A percentile compares a stretch with the other conserved stretches of the same genome.
Evolutionary conservation across 2,797 vertebrate species (phyloP).

Genomic region (Danio jaintianensis): DNA sequence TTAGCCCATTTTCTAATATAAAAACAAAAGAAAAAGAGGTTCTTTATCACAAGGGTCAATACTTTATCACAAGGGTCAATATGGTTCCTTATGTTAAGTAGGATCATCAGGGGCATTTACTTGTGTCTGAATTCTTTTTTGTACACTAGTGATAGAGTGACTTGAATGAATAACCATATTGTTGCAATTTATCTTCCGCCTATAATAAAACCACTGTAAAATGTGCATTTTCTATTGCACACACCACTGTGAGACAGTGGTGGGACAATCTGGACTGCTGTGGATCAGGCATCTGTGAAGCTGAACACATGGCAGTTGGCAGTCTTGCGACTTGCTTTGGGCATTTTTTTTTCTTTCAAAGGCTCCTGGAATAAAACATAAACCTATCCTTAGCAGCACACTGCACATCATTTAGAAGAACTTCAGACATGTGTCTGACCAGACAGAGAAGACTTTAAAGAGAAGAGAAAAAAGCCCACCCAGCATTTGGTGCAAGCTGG

Average conservation of each 20-base stretch:
- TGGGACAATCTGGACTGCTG: conserved; percentile 8
- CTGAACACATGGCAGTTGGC: conserved; percentile 66
- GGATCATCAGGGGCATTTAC: conserved; percentile 27
- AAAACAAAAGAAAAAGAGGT: not conserved
- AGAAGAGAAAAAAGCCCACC: conserved; percentile 68
- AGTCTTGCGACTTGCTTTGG: conserved; percentile 73
- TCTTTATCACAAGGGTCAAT: not conserved
- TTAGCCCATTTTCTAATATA: not conserved
- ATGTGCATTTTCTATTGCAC: conserved; percentile 76
- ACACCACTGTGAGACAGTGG: conserved; percentile 51
- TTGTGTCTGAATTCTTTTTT: conserved; percentile 46
- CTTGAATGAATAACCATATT: conserved; percentile 59
- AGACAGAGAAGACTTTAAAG: conserved; percentile 71
- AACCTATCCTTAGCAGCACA: conserved; percentile 70
- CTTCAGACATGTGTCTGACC: conserved; percentile 69
- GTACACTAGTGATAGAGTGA: conserved; percentile 58
- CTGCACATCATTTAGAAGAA: conserved; percentile 66
- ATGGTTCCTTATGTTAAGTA: conserved; percentile 33
- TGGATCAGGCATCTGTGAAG: conserved; percentile 51
- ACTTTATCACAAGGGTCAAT: too few relatives aligned
- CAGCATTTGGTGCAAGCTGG: conserved; percentile 74
- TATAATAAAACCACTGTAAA: conserved; percentile 74
- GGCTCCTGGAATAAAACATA: conserved; percentile 69
- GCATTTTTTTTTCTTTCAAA: conserved; percentile 59
- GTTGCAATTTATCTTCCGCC: conserved; percentile 64